These are phyloP conservation scores for Loripinus fragilis DNA, from an alignment of 2,888 invertebrate species.

Conservation along the genomic window DNA sequence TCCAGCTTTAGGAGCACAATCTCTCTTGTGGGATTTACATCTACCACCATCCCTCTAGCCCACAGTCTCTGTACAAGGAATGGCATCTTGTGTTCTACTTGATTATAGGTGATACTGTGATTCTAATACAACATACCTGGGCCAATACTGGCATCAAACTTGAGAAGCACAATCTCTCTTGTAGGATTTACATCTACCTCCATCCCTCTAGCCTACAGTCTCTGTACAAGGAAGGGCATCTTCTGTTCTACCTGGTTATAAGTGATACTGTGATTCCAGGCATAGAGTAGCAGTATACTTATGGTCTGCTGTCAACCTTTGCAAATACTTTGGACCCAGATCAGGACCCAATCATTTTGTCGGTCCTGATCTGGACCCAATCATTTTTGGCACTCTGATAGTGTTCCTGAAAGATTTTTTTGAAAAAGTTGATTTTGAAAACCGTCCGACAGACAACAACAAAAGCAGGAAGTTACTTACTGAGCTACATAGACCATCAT, in stretches of 20 bases:
- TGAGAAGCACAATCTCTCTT: conserved; percentile 76
- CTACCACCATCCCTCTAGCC: conserved; percentile 74
- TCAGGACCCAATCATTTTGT: too few species aligned
- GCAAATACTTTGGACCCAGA: too few species aligned
- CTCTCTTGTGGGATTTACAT: conserved; percentile 73
- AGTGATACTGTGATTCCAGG: conserved; percentile 85
- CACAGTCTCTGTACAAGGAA: conserved; percentile 81
- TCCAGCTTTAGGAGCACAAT: conserved; percentile 79
- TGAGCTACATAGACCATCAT: too few species aligned
- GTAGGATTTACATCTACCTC: conserved; percentile 73
- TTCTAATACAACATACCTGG: conserved; percentile 83
- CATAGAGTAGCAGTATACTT: conserved; percentile 84
- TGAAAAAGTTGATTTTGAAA: too few species aligned
- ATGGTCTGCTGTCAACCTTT: too few species aligned
- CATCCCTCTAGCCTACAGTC: conserved; percentile 76
- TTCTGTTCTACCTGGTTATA: conserved; percentile 80
- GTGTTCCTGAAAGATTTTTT: too few species aligned
- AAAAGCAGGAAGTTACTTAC: too few species aligned
- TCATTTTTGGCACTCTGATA: too few species aligned
- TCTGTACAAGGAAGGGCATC: conserved; percentile 83
- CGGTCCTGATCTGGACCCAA: too few species aligned
- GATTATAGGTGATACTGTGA: conserved; percentile 83
- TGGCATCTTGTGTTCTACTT: conserved; percentile 81
- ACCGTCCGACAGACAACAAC: too few species aligned
- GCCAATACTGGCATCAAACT: conserved; percentile 79